Evolutionary conservation across 2,797 vertebrate species (phyloP).

Genomic region (Oreochromis mossambicus): DNA sequence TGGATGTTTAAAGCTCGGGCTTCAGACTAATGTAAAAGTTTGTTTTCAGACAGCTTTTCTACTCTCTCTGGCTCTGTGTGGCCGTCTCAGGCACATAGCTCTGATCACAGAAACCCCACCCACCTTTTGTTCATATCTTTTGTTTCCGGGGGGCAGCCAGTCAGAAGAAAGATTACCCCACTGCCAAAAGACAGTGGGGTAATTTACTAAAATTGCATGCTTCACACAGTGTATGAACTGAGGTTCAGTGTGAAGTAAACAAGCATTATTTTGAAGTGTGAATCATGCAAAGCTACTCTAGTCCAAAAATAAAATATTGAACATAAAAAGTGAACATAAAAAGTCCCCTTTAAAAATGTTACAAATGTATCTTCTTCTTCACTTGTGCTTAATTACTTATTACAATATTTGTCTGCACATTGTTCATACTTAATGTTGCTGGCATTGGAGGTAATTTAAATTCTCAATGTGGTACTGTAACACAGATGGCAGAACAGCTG

Average conservation of each 20-base stretch:
- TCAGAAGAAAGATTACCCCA: neutral
- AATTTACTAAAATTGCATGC: neutral
- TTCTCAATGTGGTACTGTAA: neutral
- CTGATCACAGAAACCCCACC: accelerated
- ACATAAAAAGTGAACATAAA: neutral
- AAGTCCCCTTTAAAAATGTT: neutral
- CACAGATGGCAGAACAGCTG: slow-evolving; percentile 40
- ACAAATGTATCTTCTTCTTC: neutral
- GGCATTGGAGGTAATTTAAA: neutral
- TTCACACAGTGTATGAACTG: neutral
- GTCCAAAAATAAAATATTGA: neutral
- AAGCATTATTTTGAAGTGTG: neutral
- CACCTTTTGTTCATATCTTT: neutral
- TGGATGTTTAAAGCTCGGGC: neutral
- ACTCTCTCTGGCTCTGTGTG: neutral
- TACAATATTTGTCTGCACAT: neutral
- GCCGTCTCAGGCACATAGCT: neutral
- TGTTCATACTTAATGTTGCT: neutral
- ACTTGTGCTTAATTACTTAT: neutral
- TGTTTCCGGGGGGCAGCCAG: neutral
- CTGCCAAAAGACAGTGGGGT: neutral
- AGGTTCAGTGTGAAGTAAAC: no score
- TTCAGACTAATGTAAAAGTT: neutral
- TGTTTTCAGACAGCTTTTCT: accelerated
- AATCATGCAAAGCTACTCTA: neutral